Evolutionary conservation across 2,113 vertebrate species (phyloP), one percentile per base, ranked within the genome.

Genomic region (Pelecanus crispus): DNA sequence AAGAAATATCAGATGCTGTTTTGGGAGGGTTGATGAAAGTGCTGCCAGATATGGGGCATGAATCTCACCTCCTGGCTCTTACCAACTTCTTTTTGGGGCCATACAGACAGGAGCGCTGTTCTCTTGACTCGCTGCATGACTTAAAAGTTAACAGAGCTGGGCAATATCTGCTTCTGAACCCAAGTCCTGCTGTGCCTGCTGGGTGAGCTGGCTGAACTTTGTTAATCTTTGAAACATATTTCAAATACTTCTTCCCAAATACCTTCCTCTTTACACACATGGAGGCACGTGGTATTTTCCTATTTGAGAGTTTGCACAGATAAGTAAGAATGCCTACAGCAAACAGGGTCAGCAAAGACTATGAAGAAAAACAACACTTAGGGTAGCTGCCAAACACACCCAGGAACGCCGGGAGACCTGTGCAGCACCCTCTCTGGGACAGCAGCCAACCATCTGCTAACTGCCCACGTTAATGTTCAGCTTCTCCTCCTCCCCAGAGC

Each of bases 231-330:
- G 77, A 94, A 79, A 79, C 92, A 77, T 91, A 92, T 56, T 95
- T 94, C 62, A 77, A 91, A 96, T 97, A 77, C 49, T 85, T 95
- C 45, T n/a, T 84, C 5, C 7, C 88, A 95, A 92, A 97, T 94
- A 72, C 94, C 81, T 94, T 95, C 79, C 88, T 86, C 93, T 66
- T 80, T 55, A 94, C 85, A 92, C 85, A 61, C 66, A 18, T 4
- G 2, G 45, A 91, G 84, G 83, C 84, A 81, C 81, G 94, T 85
- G 78, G 25, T 94, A 9, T 72, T 87, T 91, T 82, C 72, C 86
- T 91, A 13, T 62, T 91, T 17, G 55, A 74, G 78, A 85, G 58
- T 61, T 92, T 89, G 80, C 91, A 25, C 45, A 92, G 96, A 94
- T 79, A 95, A 97, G 89, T n/a, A 85, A 28, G 58, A 87, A 70